Conservation (phyloP, 2,113 vertebrate genomes). For the Uria aalge region DNA sequence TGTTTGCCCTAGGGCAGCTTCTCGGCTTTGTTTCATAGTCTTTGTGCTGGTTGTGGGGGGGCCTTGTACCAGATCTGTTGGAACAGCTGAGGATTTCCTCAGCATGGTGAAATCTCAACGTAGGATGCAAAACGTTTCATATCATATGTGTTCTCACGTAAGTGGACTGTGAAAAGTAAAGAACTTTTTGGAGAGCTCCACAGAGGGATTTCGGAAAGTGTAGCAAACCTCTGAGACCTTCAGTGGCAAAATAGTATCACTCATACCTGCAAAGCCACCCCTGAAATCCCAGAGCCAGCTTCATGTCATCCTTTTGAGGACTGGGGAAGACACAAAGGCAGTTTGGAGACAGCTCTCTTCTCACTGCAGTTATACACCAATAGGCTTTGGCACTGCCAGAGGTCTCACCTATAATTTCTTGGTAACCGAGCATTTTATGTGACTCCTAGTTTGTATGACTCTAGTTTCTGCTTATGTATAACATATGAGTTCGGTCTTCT, state of each 20-base stretch:
- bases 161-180: not conserved
- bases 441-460: not conserved
- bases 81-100: not conserved
- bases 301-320: not conserved
- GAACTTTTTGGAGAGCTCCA: not conserved
- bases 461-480: conserved; percentile 4
- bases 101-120: not conserved
- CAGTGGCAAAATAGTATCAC: not conserved
- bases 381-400: not conserved
- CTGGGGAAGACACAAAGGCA: not conserved
- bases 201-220: not conserved
- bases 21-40: not conserved
- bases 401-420: not conserved
- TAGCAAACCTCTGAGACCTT: not conserved
- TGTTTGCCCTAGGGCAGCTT: not conserved
- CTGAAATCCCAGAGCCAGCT: not conserved
- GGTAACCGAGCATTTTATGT: not conserved
- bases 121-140: not conserved
- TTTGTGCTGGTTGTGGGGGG: not conserved
- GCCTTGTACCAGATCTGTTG: not conserved
- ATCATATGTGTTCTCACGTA: not conserved
- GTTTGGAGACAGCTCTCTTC: not conserved
- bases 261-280: not conserved
- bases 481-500: not conserved
- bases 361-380: not conserved